phyloP scores from a whole-genome alignment of 2,888 invertebrate species.

The Drosophila lutescens region DNA sequence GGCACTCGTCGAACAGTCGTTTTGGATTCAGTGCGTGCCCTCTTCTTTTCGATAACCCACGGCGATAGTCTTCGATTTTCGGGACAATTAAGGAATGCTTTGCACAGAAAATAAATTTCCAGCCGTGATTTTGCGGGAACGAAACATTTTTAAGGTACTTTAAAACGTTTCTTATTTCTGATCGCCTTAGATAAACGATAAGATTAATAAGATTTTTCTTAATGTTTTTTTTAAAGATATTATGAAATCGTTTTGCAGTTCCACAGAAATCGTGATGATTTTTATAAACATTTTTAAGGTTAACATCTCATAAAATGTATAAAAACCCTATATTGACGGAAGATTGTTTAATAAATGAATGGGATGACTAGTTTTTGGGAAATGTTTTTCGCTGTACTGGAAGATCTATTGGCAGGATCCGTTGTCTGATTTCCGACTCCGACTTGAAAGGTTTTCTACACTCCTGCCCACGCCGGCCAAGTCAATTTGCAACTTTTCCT shows the following conservation, averaged over 20 bases:
- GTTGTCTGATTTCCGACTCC: constrained; percentile 40
- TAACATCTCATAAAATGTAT: too few species aligned
- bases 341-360: too few species aligned
- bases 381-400: background rate
- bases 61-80: constrained; percentile 23
- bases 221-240: too few species aligned
- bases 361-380: background rate
- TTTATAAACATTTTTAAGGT: too few species aligned
- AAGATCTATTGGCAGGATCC: constrained; percentile 30
- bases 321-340: too few species aligned
- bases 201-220: too few species aligned
- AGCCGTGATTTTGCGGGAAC: too few species aligned
- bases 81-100: constrained; percentile 37
- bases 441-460: constrained; percentile 46
- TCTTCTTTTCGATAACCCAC: constrained; percentile 53
- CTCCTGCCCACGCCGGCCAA: constrained; percentile 44
- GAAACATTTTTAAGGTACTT: too few species aligned
- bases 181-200: too few species aligned
- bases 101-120: constrained; percentile 22
- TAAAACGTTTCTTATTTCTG: too few species aligned
- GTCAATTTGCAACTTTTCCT: constrained; percentile 68
- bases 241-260: too few species aligned
- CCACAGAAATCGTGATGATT: too few species aligned
- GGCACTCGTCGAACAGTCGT: constrained; percentile 54
- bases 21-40: constrained; percentile 60